A percentile compares a stretch with the other conserved stretches of the same genome.
Evolutionary conservation across 1,140 invertebrate species (phyloP).

Genomic region (Halyomorpha halys): DNA sequence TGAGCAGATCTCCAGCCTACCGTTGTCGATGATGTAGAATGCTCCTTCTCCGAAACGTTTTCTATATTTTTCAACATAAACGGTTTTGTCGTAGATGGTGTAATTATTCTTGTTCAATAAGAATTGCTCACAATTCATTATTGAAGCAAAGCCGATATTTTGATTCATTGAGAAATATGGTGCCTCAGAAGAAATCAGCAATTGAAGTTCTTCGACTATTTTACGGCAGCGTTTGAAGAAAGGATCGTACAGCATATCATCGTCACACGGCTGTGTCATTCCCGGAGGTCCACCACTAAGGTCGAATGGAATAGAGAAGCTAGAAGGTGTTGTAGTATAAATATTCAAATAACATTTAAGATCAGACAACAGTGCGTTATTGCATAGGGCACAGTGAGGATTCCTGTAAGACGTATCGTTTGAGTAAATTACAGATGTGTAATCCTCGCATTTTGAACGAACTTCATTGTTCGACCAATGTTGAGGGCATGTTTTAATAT

Average conservation of each 20-base stretch:
- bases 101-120: conserved; percentile 15
- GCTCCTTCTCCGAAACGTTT: conserved; percentile 33
- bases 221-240: too few relatives aligned
- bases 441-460: too few relatives aligned
- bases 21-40: conserved; percentile 28
- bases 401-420: conserved; percentile 41
- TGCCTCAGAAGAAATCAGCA: too few relatives aligned
- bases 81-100: conserved; percentile 26
- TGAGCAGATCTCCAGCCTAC: conserved; percentile 27
- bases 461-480: conserved; percentile 36
- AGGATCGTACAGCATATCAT: too few relatives aligned
- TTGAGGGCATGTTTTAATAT: conserved; percentile 33
- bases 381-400: conserved; percentile 47
- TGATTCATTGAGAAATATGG: too few relatives aligned
- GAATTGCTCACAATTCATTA: conserved; percentile 13
- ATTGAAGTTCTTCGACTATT: too few relatives aligned
- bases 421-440: conserved; percentile 37
- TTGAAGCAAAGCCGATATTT: too few relatives aligned
- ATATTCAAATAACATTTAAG: conserved; percentile 32
- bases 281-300: too few relatives aligned
- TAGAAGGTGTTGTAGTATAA: too few relatives aligned
- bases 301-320: too few relatives aligned
- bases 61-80: conserved; percentile 37
- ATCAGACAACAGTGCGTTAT: conserved; percentile 37
- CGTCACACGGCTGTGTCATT: too few relatives aligned